Evolutionary conservation across 2,888 invertebrate species (phyloP), one percentile per base, ranked within the genome.

Genomic region (Megaustenia siamemsis): DNA sequence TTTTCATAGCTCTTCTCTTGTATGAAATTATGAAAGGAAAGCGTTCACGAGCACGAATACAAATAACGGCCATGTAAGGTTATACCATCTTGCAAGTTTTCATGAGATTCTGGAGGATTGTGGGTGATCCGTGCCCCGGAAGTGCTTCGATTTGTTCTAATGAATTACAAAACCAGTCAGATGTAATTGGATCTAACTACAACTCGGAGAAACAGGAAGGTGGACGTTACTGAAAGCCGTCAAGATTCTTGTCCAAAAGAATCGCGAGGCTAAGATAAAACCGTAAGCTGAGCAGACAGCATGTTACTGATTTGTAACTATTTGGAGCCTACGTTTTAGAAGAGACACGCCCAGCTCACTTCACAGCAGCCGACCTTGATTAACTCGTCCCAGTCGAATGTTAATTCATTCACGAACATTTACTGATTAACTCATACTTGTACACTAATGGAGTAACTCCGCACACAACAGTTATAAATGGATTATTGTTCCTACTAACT

Each of bases 41-140:
- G 66, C 79, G 63, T 32, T 32, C 73, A 66, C 49, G 80, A 24
- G 80, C 84, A 84, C 84, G 84, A 84, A 80, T 53, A 71, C 84
- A 84, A 84, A 84, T 71, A 84, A 18, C 63, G 10, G 68, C 68
- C 80, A 84, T 80, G 84, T 84, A 84, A 84, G 56, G 75, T 84
- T 84, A 84, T 40, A 84, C 84, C 75, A 78, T 83, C 83, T 83
- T 78, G 78, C 78, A 68, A 83, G 83, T 68, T 79, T 83, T 83
- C 53, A 35, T 63, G 71, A 78, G 83, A 78, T 71, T 69, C 40
- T 40, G 60, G 12, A 38, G 83, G 83, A 83, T 83, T 83, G 43
- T 56, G 60, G 75, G 75, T 75, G 82, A 82, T 82, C 66, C 73
- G 78, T 83, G 53, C 71, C 43, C 83, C 56, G 83, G 83, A 83